These are phyloP conservation scores for Torymus texanus DNA, from an alignment of 2,888 invertebrate species.

Conservation along the genomic window DNA sequence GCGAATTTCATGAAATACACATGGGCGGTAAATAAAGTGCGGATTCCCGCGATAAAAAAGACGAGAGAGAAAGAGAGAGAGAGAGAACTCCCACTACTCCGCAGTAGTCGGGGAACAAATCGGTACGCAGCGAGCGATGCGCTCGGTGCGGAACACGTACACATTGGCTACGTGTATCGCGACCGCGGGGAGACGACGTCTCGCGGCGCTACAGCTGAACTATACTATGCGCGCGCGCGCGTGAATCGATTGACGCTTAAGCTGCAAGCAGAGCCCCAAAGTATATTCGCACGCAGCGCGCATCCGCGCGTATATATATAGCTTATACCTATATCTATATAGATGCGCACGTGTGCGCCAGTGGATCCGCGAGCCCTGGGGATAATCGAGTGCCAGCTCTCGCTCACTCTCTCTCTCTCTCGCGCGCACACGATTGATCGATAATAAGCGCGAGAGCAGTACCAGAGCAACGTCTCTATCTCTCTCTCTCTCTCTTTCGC, in stretches of 20 bases:
- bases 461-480: not conserved
- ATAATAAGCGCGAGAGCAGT: constrained; percentile 34
- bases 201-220: not conserved
- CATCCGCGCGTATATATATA: constrained; percentile 13
- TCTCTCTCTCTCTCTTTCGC: not conserved
- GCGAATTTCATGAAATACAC: constrained; percentile 52
- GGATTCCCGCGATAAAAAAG: constrained; percentile 48
- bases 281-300: not conserved
- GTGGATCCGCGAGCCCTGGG: constrained; percentile 27
- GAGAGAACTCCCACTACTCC: constrained; percentile 20
- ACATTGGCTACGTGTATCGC: constrained; percentile 6
- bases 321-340: not conserved
- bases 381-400: constrained; percentile 38
- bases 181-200: constrained; percentile 20
- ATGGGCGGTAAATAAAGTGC: constrained; percentile 52
- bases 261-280: constrained; percentile 6
- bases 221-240: not conserved
- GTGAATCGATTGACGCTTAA: constrained; percentile 45
- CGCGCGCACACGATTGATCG: constrained; percentile 27
- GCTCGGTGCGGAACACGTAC: too few relatives aligned
- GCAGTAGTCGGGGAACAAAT: constrained; percentile 19
- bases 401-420: too few relatives aligned
- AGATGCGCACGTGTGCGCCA: constrained; percentile 1
- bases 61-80: constrained; percentile 25
- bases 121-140: constrained; percentile 53